These are phyloP conservation scores for Emydura subglobosa DNA, from an alignment of 2,113 vertebrate genomes.

Conservation along the genomic window DNA sequence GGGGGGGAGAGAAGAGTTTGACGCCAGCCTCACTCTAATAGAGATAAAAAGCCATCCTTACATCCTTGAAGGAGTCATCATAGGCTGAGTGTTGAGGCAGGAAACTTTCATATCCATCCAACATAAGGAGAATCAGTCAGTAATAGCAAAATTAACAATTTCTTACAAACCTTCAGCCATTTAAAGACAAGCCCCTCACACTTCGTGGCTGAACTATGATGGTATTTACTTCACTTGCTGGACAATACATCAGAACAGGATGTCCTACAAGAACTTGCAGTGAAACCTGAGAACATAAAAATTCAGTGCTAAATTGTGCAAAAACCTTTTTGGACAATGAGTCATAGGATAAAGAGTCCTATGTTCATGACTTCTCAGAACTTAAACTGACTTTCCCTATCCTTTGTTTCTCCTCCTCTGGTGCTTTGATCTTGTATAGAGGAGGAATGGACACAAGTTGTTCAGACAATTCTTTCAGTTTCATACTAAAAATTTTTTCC, in stretches of 20 bases:
- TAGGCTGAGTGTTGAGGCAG: neutral
- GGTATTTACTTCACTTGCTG: neutral
- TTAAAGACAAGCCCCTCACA: neutral
- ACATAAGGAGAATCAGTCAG: accelerated
- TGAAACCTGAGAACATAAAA: constrained; percentile 31
- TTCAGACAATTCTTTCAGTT: constrained; percentile 54
- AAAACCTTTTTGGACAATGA: constrained; percentile 53
- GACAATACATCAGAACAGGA: constrained; percentile 45
- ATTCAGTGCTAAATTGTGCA: constrained; percentile 51
- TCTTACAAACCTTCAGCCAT: neutral
- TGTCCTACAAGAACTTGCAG: constrained; percentile 59
- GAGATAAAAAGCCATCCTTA: neutral
- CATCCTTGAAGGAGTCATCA: neutral
- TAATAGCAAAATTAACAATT: constrained; percentile 3
- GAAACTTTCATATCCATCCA: neutral
- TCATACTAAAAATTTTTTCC: constrained; percentile 51
- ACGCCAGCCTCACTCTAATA: neutral
- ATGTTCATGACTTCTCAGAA: constrained; percentile 25
- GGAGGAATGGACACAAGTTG: constrained; percentile 54
- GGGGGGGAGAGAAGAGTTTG: neutral
- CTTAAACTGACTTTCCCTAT: constrained; percentile 61
- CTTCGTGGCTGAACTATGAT: neutral
- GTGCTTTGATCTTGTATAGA: constrained; percentile 64
- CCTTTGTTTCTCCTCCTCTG: constrained; percentile 53
- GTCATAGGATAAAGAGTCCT: constrained; percentile 59